These are phyloP conservation scores for Dicrurus megarhynchus DNA, from an alignment of 2,113 vertebrate species.

Conservation along the genomic window DNA sequence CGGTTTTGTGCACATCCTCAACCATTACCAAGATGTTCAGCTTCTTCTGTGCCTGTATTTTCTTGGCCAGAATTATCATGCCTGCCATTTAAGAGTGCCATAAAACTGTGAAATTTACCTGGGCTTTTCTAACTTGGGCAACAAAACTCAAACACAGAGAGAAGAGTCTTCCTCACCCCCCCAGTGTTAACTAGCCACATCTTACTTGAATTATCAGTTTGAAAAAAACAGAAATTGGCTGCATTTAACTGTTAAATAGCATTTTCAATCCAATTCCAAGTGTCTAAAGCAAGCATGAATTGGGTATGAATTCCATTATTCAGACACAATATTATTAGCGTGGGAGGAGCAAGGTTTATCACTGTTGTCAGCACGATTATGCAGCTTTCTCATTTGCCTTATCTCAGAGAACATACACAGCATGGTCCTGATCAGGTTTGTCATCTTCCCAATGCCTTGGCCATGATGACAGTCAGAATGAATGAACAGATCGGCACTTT, in stretches of 20 bases:
- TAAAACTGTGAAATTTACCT: neutral
- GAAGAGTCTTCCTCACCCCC: rapidly evolving
- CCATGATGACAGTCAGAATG: constrained; percentile 9
- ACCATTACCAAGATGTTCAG: neutral
- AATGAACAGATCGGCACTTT: constrained; percentile 1
- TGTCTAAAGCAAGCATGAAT: neutral
- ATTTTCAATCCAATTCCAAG: neutral
- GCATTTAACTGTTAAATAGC: neutral
- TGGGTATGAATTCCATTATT: neutral
- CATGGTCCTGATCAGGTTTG: constrained; percentile 35
- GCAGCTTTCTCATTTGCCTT: neutral
- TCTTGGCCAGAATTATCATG: neutral
- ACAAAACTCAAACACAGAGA: neutral
- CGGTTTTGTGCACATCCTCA: neutral
- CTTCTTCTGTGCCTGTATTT: neutral
- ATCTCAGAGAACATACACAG: constrained; percentile 14
- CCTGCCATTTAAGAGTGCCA: neutral
- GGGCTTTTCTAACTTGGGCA: neutral
- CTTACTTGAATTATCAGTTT: neutral
- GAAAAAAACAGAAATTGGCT: neutral
- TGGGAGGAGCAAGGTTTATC: constrained; percentile 8
- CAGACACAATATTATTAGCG: neutral
- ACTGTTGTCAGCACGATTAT: constrained; percentile 7
- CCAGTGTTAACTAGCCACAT: neutral
- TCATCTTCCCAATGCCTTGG: constrained; percentile 22